phyloP scores from a whole-genome alignment of 2,888 invertebrate species.

The Meta bourneti region DNA sequence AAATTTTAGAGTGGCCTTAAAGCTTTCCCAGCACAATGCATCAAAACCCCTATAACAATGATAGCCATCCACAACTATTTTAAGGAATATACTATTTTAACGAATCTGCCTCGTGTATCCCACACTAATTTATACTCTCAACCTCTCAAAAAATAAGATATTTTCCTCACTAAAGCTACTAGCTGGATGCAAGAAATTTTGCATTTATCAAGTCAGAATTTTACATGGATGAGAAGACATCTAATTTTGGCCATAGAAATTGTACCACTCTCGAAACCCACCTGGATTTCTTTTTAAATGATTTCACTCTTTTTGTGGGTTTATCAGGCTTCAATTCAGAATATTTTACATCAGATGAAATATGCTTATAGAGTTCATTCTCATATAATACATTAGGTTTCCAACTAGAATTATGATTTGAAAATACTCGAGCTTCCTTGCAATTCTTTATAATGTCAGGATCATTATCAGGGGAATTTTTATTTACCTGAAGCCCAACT shows the following conservation, averaged over 20 bases:
- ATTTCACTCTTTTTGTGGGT: slow-evolving; percentile 25
- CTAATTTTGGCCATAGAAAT: slow-evolving; percentile 68
- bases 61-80: too few relatives aligned
- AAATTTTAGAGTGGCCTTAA: too few relatives aligned
- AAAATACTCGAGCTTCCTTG: neutral
- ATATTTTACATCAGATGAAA: neutral
- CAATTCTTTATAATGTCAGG: slow-evolving; percentile 13
- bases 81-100: too few relatives aligned
- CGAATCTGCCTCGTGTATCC: too few relatives aligned
- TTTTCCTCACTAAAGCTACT: neutral
- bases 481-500: slow-evolving; percentile 98
- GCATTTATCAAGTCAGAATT: neutral
- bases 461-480: neutral
- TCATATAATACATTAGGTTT: neutral
- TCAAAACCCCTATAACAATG: too few relatives aligned
- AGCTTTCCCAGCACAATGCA: too few relatives aligned
- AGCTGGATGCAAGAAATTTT: neutral
- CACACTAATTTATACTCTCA: neutral
- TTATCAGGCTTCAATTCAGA: neutral
- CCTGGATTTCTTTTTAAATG: slow-evolving; percentile 51
- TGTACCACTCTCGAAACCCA: slow-evolving; percentile 65
- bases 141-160: neutral
- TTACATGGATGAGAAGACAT: slow-evolving; percentile 73
- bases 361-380: neutral
- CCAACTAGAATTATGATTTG: slow-evolving; percentile 20